Evolutionary conservation across 1,140 invertebrate species (phyloP), one percentile per base, ranked within the genome.

Genomic region (Tenebrio molitor): DNA sequence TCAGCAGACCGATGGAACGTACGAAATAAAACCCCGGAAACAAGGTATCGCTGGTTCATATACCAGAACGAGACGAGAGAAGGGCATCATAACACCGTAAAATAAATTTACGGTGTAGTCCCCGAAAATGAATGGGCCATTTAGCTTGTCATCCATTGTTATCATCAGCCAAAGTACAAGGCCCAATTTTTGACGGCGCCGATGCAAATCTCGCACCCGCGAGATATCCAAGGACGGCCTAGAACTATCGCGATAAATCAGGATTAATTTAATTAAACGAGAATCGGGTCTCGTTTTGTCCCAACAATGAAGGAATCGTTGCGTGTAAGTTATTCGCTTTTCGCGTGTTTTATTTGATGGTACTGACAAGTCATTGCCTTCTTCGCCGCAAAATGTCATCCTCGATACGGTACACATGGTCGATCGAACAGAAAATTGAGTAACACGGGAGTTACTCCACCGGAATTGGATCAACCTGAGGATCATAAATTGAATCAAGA

Each of bases 261-360:
- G 2, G 46, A 53, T 53, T 53, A 53, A 53, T 53, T 53, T 53
- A 53, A 53, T 53, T 53, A 53, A 53, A 46, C 2, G 12, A 4
- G 42, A 46, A 25, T 53, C 15, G 8, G 29, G 46, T 53, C 29
- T 21, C 46, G 8, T 1, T 53, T 5, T 53, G 46, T 53, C 46
- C 4, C 21, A 25, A 15, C n/a, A 14, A 53, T 12, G 46, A 21
- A 53, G 10, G 21, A 53, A 25, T 6, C 46, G 19, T 53, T 53
- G 6, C 46, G 19, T 53, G 46, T 25, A 53, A 53, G 46, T 53
- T 53, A 53, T 53, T 21, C 46, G 23, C 21, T 19, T 53, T 53
- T 53, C 46, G 16, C 42, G 46, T 53, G 46, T 53, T 53, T 53
- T 53, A 53, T 53, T 53, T 53, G 46, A 21, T 29, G 21, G 46